A percentile compares a stretch with the other conserved stretches of the same genome.
phyloP scores from a whole-genome alignment of 2,797 vertebrate species.

The Chelidonichthys spinosus region DNA sequence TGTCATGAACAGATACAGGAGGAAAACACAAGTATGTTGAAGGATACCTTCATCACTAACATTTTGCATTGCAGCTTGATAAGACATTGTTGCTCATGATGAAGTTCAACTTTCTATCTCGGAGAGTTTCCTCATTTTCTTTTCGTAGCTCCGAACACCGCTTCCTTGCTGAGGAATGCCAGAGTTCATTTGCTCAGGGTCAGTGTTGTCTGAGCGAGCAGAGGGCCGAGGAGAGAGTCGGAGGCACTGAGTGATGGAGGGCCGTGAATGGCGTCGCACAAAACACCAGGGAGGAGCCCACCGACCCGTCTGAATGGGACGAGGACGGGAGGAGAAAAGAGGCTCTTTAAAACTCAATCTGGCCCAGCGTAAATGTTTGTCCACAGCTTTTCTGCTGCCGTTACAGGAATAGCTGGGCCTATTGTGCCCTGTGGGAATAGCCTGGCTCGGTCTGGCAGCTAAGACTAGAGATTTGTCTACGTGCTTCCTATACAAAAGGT shows the following conservation, averaged over 20 bases:
- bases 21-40: neutral
- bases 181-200: constrained; percentile 30
- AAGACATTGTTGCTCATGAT: neutral
- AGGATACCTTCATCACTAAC: neutral
- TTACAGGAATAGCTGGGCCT: constrained; percentile 58
- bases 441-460: constrained; percentile 56
- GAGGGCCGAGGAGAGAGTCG: constrained; percentile 37
- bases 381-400: constrained; percentile 63
- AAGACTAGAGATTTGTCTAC: constrained; percentile 61
- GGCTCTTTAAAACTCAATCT: constrained; percentile 65
- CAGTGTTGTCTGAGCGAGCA: constrained; percentile 30
- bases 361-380: constrained; percentile 67
- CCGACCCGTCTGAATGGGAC: constrained; percentile 63
- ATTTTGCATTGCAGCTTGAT: neutral
- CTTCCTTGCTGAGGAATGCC: constrained; percentile 25
- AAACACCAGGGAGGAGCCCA: constrained; percentile 64
- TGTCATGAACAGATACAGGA: too few species aligned
- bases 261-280: constrained; percentile 54
- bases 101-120: neutral
- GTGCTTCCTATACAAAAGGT: constrained; percentile 64
- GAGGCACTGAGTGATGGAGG: constrained; percentile 54
- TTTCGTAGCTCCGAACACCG: neutral
- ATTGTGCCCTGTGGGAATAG: constrained; percentile 73
- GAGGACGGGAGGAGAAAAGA: constrained; percentile 47
- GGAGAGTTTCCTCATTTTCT: neutral